Conservation (phyloP, 2,888 invertebrate species). For the Macrosiphum euphorbiae region DNA sequence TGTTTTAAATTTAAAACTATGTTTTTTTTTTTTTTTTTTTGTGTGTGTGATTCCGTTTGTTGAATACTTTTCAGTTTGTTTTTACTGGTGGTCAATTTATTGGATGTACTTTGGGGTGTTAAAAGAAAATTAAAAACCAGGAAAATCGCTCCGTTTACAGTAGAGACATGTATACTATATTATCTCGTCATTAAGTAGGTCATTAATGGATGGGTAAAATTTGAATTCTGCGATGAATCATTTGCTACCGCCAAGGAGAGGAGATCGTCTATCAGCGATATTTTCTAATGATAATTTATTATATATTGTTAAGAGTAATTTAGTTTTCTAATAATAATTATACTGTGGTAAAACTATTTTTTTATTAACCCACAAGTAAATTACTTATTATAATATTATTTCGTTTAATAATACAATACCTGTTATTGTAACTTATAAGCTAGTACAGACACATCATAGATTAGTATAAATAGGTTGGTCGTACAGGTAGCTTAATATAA, state of each 20-base stretch:
- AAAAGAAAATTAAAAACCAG: too few relatives aligned
- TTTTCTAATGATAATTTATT: background rate
- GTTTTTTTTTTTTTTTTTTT: background rate
- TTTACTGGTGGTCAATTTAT: too few relatives aligned
- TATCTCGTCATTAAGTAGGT: background rate
- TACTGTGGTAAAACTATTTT: background rate
- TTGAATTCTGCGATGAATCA: background rate
- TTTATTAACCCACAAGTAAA: background rate
- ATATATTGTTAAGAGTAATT: background rate
- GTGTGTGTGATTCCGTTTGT: too few relatives aligned
- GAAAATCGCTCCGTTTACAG: too few relatives aligned
- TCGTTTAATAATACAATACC: background rate
- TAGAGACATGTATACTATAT: too few relatives aligned
- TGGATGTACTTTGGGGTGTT: too few relatives aligned
- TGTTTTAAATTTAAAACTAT: background rate
- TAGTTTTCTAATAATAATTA: background rate
- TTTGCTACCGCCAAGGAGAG: background rate
- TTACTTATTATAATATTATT: background rate
- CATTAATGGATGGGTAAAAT: background rate
- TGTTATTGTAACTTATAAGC: background rate
- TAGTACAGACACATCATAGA: background rate
- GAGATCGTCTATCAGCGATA: background rate
- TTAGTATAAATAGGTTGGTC: background rate
- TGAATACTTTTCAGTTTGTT: too few relatives aligned
- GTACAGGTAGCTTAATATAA: background rate